These are phyloP conservation scores for Hydractinia echinata DNA, from an alignment of 30 jellyfish, hydroid and myxozoan species.

Conservation along the genomic window DNA sequence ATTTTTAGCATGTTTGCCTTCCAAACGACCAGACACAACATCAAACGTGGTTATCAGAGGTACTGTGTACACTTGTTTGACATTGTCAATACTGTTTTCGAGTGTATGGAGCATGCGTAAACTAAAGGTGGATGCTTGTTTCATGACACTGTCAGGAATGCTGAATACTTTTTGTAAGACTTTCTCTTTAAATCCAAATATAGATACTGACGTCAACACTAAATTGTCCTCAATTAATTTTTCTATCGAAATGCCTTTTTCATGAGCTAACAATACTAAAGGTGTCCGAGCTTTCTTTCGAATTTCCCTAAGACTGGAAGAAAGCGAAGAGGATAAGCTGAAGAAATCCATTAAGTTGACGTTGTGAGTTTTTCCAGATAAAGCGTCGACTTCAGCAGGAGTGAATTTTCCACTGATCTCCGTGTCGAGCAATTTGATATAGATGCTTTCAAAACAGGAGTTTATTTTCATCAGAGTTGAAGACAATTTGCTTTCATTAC, in stretches of 20 bases:
- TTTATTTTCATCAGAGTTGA: no score
- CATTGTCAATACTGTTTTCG: slow-evolving; percentile 1
- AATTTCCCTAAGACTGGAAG: no score
- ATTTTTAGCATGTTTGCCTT: background rate
- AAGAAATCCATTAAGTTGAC: no score
- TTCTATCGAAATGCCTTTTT: background rate
- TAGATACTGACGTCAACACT: background rate
- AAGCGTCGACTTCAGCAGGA: no score
- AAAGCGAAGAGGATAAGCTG: no score
- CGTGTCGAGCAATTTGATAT: no score
- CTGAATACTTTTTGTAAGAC: background rate
- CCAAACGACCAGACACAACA: background rate
- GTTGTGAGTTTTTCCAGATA: no score
- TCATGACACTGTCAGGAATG: background rate
- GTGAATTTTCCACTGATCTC: no score
- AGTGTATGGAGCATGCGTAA: background rate
- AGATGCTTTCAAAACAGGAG: no score
- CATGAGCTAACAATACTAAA: background rate
- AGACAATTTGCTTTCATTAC: no score
- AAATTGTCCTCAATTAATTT: background rate
- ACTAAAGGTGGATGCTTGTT: background rate
- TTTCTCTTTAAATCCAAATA: background rate
- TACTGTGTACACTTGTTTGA: slow-evolving; percentile 13
- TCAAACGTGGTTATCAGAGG: background rate
- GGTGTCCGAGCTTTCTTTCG: background rate